phyloP scores from a whole-genome alignment of 1,140 invertebrate species.

The Atta cephalotes region DNA sequence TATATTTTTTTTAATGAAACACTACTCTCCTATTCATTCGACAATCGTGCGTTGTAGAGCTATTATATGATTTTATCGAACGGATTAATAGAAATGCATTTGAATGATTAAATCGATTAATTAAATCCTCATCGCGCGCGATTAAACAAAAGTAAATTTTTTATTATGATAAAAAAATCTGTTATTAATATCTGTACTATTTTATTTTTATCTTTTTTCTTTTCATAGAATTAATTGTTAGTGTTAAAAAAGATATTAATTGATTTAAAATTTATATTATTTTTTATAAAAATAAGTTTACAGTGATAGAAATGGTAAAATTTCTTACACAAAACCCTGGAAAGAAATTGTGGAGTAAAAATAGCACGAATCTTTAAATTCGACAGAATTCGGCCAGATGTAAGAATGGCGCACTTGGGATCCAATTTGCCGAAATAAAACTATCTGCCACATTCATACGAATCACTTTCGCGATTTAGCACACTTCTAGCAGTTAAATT shows the following conservation, averaged over 20 bases:
- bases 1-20: slow-evolving; percentile 13
- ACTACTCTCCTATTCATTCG: background rate
- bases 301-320: background rate
- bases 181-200: background rate
- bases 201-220: background rate
- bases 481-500: background rate
- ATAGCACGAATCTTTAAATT: slow-evolving; percentile 24
- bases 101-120: slow-evolving; percentile 20
- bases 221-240: background rate
- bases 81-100: slow-evolving; percentile 7
- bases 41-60: background rate
- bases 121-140: background rate
- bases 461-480: slow-evolving; percentile 33
- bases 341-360: slow-evolving; percentile 9
- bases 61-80: background rate
- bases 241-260: background rate
- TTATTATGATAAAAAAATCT: background rate
- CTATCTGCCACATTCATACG: slow-evolving; percentile 23
- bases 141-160: slow-evolving; percentile 5
- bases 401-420: slow-evolving; percentile 50
- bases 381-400: slow-evolving; percentile 42
- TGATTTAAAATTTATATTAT: background rate
- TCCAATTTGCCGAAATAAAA: slow-evolving; percentile 48
- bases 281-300: background rate
- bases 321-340: background rate